These are phyloP conservation scores for Leptogaster cylindrica DNA, from an alignment of 2,888 invertebrate species.

Conservation along the genomic window DNA sequence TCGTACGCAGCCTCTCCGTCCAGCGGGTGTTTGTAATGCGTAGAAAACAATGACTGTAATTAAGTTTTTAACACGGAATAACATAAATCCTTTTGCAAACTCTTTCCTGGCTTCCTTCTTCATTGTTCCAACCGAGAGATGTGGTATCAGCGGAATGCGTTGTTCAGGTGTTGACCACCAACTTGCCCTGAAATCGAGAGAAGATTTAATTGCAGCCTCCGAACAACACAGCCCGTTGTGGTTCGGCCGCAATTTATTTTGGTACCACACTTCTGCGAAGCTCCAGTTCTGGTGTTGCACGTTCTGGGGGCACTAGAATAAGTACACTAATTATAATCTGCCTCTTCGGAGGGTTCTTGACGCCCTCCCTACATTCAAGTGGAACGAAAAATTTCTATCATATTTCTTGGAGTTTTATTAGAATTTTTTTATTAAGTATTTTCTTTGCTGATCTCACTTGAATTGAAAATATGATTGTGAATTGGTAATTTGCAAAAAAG, in stretches of 20 bases:
- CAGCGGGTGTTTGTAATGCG: no score
- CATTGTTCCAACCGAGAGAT: conserved; percentile 6
- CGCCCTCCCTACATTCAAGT: no score
- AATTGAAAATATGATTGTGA: no score
- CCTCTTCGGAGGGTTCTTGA: no score
- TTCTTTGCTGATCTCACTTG: no score
- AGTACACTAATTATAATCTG: neutral
- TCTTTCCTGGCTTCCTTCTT: conserved; percentile 12
- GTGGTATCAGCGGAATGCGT: neutral
- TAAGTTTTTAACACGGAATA: conserved; percentile 20
- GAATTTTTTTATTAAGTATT: no score
- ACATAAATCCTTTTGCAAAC: conserved; percentile 17
- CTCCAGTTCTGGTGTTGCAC: conserved; percentile 1
- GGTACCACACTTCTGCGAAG: neutral
- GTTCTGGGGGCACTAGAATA: no score
- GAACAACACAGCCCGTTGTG: neutral
- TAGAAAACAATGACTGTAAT: conserved; percentile 19
- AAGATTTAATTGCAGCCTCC: conserved; percentile 9
- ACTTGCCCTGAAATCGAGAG: neutral
- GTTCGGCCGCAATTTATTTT: neutral
- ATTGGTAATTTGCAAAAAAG: no score
- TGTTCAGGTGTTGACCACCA: neutral
- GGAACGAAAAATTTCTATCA: no score
- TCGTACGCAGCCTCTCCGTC: no score
- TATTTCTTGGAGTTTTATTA: no score